Conservation (phyloP, 2,113 vertebrate species). For the Clupea harengus region DNA sequence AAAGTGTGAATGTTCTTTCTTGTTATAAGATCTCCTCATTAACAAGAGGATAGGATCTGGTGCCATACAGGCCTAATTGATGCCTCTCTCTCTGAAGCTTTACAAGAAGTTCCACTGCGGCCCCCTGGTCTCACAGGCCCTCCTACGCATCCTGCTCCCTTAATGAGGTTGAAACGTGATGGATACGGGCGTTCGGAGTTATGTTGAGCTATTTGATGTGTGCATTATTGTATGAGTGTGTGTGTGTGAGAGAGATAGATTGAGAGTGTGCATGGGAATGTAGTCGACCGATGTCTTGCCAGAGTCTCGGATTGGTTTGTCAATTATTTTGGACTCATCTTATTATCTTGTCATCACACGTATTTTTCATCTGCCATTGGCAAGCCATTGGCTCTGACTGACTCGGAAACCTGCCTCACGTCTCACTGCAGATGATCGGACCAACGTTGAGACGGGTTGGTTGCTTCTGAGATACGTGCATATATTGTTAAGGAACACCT, state of each 20-base stretch:
- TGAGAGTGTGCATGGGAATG: neutral
- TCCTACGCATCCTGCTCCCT: slow-evolving; percentile 20
- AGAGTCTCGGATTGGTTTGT: slow-evolving; percentile 26
- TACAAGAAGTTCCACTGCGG: neutral
- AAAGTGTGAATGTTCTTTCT: neutral
- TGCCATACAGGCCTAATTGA: slow-evolving; percentile 31
- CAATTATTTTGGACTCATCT: slow-evolving; percentile 16
- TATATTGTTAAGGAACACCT: slow-evolving; percentile 2
- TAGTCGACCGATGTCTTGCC: neutral
- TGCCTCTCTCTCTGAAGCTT: neutral
- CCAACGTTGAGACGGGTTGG: neutral
- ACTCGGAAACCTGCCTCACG: neutral
- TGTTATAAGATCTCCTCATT: slow-evolving; percentile 4
- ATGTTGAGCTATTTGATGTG: slow-evolving; percentile 11
- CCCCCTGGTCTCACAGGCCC: slow-evolving; percentile 22
- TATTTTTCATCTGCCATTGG: neutral
- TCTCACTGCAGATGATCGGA: neutral
- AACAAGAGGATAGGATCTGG: slow-evolving; percentile 12
- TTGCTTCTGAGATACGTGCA: neutral
- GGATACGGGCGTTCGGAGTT: neutral
- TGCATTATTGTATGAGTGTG: neutral
- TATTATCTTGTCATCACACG: slow-evolving; percentile 19
- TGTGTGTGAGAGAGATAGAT: neutral
- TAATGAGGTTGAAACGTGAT: slow-evolving; percentile 34
- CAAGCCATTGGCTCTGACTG: neutral